phyloP scores from a whole-genome alignment of 2,113 vertebrate species.

The Xerus inauris region DNA sequence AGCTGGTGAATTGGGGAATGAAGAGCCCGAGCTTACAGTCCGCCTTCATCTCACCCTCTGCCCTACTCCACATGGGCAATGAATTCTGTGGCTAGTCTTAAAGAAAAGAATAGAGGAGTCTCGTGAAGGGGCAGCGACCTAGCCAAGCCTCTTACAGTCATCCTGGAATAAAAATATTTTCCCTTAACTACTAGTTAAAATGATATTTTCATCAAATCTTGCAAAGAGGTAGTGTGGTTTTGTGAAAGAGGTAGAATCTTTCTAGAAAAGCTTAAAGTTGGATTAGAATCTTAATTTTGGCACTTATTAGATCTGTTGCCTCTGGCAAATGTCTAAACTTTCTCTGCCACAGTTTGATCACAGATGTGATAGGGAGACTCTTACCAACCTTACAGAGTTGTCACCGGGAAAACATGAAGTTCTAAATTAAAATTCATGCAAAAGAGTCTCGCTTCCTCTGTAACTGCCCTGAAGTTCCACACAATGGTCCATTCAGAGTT shows the following conservation, averaged over 20 bases:
- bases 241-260: background rate
- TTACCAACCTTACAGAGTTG: background rate
- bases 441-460: background rate
- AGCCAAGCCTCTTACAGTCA: background rate
- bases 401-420: background rate
- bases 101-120: background rate
- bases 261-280: background rate
- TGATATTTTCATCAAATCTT: conserved; percentile 3
- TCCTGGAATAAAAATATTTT: background rate
- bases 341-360: background rate
- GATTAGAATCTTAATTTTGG: background rate
- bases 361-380: background rate
- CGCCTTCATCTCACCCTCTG: background rate
- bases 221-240: background rate
- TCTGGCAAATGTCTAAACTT: background rate
- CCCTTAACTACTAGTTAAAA: background rate
- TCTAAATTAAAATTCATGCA: background rate
- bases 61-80: background rate
- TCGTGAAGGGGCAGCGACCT: background rate
- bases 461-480: background rate
- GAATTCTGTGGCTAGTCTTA: background rate
- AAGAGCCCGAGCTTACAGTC: background rate
- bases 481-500: background rate
- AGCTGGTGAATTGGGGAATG: background rate
- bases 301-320: background rate